Evolutionary conservation across 2,797 vertebrate species (phyloP), one percentile per base, ranked within the genome.

Genomic region (Phoxinus dragarum): DNA sequence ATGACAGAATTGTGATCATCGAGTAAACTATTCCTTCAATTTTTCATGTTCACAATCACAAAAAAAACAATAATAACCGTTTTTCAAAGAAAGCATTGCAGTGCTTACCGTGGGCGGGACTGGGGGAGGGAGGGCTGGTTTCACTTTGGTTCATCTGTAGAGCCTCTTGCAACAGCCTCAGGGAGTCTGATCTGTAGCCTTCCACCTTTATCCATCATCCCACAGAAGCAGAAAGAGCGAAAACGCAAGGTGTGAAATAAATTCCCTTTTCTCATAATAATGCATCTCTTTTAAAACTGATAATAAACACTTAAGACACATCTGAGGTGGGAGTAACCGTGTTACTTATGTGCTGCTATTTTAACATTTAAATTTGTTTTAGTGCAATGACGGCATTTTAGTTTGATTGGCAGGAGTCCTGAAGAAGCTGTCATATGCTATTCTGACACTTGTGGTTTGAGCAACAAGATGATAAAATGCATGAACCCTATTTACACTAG

Each of bases 81-180:
- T 67, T 36, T 78, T 38, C 7, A 54, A 82, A 77, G 64, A 38
- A 52, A 34, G 54, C 44, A 38, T 88, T 73, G 79, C 91, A 90
- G 94, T 92, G 92, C 93, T 95, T 92, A 82, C 93, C 93, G 47
- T 93, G 92, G 64, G 90, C 38, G 76, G 84, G 68, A 89, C 90
- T 91, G 76, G 93, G 92, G 80, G 82, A 81, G 34, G 78, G 5
- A 52, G 90, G 90, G 69, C 88, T 94, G 86, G 91, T 93, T 87
- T 89, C 93, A 69, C 91, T 88, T 2, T 84, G 91, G 47, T 93
- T 92, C 90, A 95, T 94, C 92, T 95, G 95, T 89, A 96, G 90
- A 59, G 94, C 95, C 76, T 96, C 95, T 87, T 95, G 94, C 89
- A 96, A 94, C 44, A 96, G 91, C 78, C 79, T 92, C 23, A 95